A percentile compares a stretch with the other conserved stretches of the same genome.
Conservation (phyloP, 2,888 invertebrate species). For the Plagodis pulveraria region DNA sequence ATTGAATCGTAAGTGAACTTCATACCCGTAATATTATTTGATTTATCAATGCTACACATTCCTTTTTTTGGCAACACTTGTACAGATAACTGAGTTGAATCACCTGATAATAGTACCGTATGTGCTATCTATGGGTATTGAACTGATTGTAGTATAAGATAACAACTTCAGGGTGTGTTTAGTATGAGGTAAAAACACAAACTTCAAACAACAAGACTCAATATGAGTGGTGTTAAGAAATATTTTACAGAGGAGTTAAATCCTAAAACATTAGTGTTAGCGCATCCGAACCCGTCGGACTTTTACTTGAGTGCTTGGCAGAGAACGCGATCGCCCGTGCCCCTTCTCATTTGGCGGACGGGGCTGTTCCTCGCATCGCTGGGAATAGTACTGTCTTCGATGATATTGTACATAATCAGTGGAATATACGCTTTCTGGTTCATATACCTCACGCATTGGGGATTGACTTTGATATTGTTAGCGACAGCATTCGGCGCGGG, state of each 20-base stretch:
- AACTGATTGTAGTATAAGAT: slow-evolving; percentile 42
- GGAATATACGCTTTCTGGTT: slow-evolving; percentile 68
- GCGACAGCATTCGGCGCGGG: slow-evolving; percentile 64
- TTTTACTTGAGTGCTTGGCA: slow-evolving; percentile 78
- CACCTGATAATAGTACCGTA: slow-evolving; percentile 45
- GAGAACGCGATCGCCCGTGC: slow-evolving; percentile 65
- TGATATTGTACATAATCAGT: slow-evolving; percentile 56
- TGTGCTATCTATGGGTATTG: slow-evolving; percentile 27
- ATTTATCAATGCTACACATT: slow-evolving; percentile 15
- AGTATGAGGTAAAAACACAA: slow-evolving; percentile 25
- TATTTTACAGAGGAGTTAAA: slow-evolving; percentile 68
- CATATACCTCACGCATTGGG: slow-evolving; percentile 85
- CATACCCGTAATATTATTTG: slow-evolving; percentile 3
- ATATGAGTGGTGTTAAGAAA: slow-evolving; percentile 65
- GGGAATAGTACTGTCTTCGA: slow-evolving; percentile 63
- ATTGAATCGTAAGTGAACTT: too few species aligned
- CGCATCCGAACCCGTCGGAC: slow-evolving; percentile 65
- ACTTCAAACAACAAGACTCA: slow-evolving; percentile 35
- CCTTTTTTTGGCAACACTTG: slow-evolving; percentile 48
- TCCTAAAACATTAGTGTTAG: slow-evolving; percentile 60
- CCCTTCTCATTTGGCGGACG: slow-evolving; percentile 67
- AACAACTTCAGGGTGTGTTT: slow-evolving; percentile 36
- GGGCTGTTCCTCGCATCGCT: slow-evolving; percentile 65
- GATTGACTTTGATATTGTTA: slow-evolving; percentile 62
- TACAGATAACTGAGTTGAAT: slow-evolving; percentile 48